Base-by-base conservation (phyloP, 2,888 invertebrate genomes). In the Eledona agricola region DNA sequence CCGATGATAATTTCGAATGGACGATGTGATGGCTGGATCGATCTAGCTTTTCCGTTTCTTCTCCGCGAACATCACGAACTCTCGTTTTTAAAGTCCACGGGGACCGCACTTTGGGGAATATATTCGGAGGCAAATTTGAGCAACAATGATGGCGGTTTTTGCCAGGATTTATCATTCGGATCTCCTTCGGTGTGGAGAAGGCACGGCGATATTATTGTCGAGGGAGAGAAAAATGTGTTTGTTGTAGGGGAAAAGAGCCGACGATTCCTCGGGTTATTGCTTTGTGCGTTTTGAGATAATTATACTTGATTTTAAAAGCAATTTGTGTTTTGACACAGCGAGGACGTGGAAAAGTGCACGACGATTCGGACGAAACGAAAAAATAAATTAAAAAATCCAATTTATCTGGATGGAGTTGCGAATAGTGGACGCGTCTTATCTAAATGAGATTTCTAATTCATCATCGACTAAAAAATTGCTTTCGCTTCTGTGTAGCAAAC, bases 1-100 rank as follows among this genome's bases (percentile, higher is more conserved):
- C 47, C 55, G 46, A 58, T 55, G 50, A 58, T 52, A 52, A 52
- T 43, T 50, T 52, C 28, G 50, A 52, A 53, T 51, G 52, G 45
- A 50, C 22, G 11, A 37, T 20, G 37, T 29, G 42, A 5, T 37
- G 16, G 17, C 46, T 22, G 19, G 23, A 29, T 49, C 50, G 49
- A 55, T 53, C 56, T 49, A 35, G 13, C 42, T 42, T 29, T 42
- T 42, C 20, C 19, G 42, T 29, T 22, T 17, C 13, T 23, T 40
- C 10, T 29, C 28, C 19, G 29, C 11, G 22, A 42, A 42, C 31
- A 23, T 43, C 43, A 43, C 43, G 43, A 43, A 32, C 31, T 43
- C 32, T 20, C 23, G 42, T 43, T 43, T 42, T 43, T 43, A 43
- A 32, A 31, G 32, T 40, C 16, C 9, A 12, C 11, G 13, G 31